Evolutionary conservation across 2,797 vertebrate species (phyloP).

Genomic region (Taenioides sp.): DNA sequence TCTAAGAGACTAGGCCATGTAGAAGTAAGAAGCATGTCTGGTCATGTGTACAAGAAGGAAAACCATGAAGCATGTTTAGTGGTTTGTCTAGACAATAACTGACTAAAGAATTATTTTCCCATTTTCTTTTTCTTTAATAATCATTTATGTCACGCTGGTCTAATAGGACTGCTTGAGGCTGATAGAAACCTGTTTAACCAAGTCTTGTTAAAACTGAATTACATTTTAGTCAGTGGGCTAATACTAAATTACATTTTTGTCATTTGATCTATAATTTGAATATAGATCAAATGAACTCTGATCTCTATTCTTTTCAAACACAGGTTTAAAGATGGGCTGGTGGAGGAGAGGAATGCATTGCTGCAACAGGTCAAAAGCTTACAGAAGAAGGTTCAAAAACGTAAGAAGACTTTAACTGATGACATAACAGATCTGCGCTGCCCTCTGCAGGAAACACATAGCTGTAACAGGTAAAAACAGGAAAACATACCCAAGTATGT

Average conservation of each 20-base stretch:
- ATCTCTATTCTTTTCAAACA: background rate
- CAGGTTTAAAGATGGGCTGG: conserved; percentile 75
- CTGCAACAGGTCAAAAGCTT: conserved; percentile 64
- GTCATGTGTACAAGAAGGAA: background rate
- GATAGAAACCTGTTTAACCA: background rate
- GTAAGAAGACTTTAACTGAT: conserved; percentile 24
- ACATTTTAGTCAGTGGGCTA: background rate
- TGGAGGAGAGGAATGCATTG: conserved; percentile 72
- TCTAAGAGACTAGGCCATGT: too few species aligned
- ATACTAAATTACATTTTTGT: background rate
- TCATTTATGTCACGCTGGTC: background rate
- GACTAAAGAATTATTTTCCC: background rate
- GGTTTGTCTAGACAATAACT: background rate
- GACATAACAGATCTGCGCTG: conserved; percentile 7
- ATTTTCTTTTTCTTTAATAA: background rate
- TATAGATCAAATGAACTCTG: background rate
- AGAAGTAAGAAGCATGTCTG: background rate
- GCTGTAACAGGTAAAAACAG: conserved; percentile 33
- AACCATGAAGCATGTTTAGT: background rate
- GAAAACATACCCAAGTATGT: too few species aligned
- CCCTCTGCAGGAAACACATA: conserved; percentile 33
- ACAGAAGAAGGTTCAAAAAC: conserved; percentile 55
- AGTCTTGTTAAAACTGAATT: background rate
- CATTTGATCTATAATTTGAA: too few species aligned
- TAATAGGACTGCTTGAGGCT: too few species aligned